phyloP scores from a whole-genome alignment of 2,888 invertebrate genomes.

The Tipula lateralis region DNA sequence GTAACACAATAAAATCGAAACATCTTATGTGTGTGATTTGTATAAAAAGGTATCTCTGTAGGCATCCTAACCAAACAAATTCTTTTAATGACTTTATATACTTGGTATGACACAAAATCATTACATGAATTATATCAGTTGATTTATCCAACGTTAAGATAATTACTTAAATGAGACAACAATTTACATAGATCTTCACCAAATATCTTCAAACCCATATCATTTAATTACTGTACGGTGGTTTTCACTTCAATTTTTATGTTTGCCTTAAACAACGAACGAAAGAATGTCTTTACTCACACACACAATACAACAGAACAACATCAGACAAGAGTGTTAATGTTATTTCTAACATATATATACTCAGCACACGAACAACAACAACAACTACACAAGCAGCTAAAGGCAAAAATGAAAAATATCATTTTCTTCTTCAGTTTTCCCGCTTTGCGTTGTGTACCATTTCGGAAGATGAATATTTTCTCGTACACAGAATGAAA shows the following conservation, averaged over 20 bases:
- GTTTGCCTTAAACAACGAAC: neutral
- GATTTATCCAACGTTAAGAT: neutral
- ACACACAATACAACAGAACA: neutral
- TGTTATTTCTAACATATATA: conserved; percentile 15
- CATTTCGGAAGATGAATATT: neutral
- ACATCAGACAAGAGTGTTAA: neutral
- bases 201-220: neutral
- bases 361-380: neutral
- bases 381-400: neutral
- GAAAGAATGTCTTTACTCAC: no score
- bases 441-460: neutral
- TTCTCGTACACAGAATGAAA: neutral
- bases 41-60: no score
- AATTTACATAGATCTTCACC: neutral
- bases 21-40: no score
- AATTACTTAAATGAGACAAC: neutral
- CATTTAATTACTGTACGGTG: neutral
- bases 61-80: neutral
- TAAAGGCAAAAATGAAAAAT: neutral
- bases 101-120: neutral
- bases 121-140: neutral
- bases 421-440: neutral
- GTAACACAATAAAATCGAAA: no score
- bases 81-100: neutral
- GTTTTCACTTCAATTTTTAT: neutral